Conservation (phyloP, 2,797 vertebrate genomes). For the Helicolenus hilgendorfi region DNA sequence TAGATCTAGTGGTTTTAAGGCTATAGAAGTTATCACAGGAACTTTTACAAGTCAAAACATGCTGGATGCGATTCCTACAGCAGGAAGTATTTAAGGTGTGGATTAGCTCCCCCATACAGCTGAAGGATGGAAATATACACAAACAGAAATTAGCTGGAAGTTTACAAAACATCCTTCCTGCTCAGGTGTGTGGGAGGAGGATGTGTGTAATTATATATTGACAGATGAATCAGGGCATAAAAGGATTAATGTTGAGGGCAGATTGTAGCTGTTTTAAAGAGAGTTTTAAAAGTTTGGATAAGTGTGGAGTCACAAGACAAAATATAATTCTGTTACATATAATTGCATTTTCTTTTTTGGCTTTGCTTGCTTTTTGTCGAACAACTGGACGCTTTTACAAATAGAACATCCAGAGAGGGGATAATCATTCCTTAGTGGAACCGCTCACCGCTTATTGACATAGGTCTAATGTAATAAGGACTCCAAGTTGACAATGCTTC, state of each 20-base stretch:
- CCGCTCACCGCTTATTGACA: background rate
- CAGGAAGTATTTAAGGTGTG: background rate
- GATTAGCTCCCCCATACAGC: background rate
- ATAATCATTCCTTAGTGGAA: background rate
- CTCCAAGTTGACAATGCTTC: background rate
- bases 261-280: background rate
- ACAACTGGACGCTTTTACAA: background rate
- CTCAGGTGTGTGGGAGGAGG: slow-evolving; percentile 1
- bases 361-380: background rate
- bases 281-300: background rate
- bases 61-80: background rate
- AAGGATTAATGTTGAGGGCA: background rate
- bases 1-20: background rate
- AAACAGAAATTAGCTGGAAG: slow-evolving; percentile 24
- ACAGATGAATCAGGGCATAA: background rate
- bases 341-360: background rate
- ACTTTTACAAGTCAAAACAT: background rate
- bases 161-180: slow-evolving; percentile 14
- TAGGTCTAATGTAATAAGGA: background rate
- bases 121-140: background rate
- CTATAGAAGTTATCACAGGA: background rate
- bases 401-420: background rate
- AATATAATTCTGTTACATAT: background rate
- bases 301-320: background rate
- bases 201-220: background rate